These are phyloP conservation scores for Prosapia bicincta DNA, from an alignment of 2,888 invertebrate genomes.

Conservation along the genomic window DNA sequence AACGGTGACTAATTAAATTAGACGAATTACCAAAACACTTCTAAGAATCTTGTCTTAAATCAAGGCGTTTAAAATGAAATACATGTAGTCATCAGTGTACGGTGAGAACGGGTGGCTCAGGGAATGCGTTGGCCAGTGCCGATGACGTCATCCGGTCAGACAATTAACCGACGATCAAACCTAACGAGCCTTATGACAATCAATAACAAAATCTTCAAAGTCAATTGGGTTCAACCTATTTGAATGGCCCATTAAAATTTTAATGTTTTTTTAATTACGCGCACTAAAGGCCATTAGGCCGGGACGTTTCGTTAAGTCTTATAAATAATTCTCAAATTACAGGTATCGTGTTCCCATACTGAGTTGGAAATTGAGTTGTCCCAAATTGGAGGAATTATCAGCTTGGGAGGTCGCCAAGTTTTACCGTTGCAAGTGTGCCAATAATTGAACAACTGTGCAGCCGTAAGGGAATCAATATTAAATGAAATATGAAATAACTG, in stretches of 20 bases:
- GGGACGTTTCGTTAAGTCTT: conserved; percentile 1
- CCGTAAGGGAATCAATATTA: no score
- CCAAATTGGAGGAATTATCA: conserved; percentile 18
- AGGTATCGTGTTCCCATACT: not conserved
- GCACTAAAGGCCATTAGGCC: not conserved
- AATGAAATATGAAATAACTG: no score
- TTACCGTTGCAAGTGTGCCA: no score
- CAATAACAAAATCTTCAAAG: not conserved
- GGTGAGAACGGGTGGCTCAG: not conserved
- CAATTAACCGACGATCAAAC: not conserved
- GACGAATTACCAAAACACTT: not conserved
- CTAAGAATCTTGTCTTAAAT: not conserved
- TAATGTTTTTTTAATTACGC: not conserved
- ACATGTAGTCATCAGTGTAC: not conserved
- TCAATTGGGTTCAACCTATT: not conserved
- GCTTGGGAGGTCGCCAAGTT: conserved; percentile 21
- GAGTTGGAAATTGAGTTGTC: not conserved
- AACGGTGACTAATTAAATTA: not conserved
- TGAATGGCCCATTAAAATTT: not conserved
- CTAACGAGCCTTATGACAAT: not conserved
- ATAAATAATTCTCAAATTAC: conserved; percentile 26
- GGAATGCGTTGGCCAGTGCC: not conserved
- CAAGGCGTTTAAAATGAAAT: not conserved
- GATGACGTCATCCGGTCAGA: not conserved
- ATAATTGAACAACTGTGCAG: no score